These are phyloP conservation scores for Conopomorpha cramerella DNA, from an alignment of 1,140 invertebrate genomes.

Conservation along the genomic window DNA sequence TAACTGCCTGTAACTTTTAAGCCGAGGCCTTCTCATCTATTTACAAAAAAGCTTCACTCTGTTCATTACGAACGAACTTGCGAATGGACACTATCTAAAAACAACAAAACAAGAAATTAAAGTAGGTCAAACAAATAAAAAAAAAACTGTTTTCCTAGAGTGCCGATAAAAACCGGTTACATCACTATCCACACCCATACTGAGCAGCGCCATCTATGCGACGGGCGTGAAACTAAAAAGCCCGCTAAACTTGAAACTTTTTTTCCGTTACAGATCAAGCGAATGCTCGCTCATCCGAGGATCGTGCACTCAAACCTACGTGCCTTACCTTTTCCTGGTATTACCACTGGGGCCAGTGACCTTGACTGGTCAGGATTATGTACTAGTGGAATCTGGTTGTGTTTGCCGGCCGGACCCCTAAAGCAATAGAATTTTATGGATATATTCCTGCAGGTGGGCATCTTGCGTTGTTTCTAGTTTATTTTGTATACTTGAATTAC, in stretches of 20 bases:
- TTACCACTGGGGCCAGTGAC: conserved; percentile 89
- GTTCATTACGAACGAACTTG: neutral
- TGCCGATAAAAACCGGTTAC: no score
- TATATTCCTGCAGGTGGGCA: no score
- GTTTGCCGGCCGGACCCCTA: conserved; percentile 75
- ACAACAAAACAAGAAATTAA: neutral
- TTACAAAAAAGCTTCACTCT: no score
- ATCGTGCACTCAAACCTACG: conserved; percentile 89
- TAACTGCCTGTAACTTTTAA: no score
- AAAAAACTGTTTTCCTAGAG: neutral
- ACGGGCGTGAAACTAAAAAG: no score
- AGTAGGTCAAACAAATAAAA: neutral
- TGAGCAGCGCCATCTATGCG: no score
- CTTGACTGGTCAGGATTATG: conserved; percentile 89
- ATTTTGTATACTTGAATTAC: no score
- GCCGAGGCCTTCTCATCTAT: no score
- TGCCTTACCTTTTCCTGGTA: conserved; percentile 88
- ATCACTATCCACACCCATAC: no score
- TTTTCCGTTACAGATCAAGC: conserved; percentile 67
- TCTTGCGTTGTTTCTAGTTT: no score
- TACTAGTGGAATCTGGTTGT: conserved; percentile 89
- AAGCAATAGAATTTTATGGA: conserved; percentile 17
- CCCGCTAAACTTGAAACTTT: neutral
- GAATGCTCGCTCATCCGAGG: conserved; percentile 88
- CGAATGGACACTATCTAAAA: neutral